Percentiles rank a stretch among this genome's conserved stretches.
These are phyloP conservation scores for Diarsia dahlii DNA, from an alignment of 2,888 invertebrate species.

Conservation along the genomic window DNA sequence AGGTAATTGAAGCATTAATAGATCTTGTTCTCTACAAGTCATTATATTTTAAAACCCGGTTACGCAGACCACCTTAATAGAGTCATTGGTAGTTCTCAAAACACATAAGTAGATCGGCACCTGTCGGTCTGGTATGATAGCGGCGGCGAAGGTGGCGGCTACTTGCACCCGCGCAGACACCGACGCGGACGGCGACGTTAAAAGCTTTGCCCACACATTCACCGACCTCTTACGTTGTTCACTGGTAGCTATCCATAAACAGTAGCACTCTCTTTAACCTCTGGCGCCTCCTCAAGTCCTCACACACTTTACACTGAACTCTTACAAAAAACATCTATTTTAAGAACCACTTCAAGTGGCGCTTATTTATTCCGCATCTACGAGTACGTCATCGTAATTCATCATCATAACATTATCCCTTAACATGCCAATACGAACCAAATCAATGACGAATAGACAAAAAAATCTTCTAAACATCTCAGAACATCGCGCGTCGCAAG, in stretches of 20 bases:
- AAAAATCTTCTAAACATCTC: slow-evolving; percentile 73
- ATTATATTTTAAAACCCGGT: slow-evolving; percentile 49
- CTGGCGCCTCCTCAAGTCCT: slow-evolving; percentile 67
- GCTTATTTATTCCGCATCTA: slow-evolving; percentile 34
- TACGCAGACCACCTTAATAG: slow-evolving; percentile 58
- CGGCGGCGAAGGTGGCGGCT: slow-evolving; percentile 43
- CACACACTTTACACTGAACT: slow-evolving; percentile 57
- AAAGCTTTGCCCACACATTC: slow-evolving; percentile 64
- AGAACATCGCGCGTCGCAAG: slow-evolving; percentile 71
- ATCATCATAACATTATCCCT: slow-evolving; percentile 53
- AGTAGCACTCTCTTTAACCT: slow-evolving; percentile 64
- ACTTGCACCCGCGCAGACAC: slow-evolving; percentile 58
- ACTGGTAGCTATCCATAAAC: slow-evolving; percentile 62
- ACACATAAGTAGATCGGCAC: slow-evolving; percentile 66
- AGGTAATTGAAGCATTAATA: slow-evolving; percentile 36
- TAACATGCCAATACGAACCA: slow-evolving; percentile 68
- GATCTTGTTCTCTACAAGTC: slow-evolving; percentile 32
- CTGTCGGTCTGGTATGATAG: slow-evolving; percentile 68
- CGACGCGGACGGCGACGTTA: slow-evolving; percentile 67
- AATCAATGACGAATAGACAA: slow-evolving; percentile 61
- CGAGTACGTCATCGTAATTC: slow-evolving; percentile 54
- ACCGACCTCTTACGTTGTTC: slow-evolving; percentile 60
- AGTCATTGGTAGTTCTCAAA: slow-evolving; percentile 61
- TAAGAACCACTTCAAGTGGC: slow-evolving; percentile 53
- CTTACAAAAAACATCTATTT: slow-evolving; percentile 49